Evolutionary conservation across 2,888 invertebrate genomes (phyloP).

Genomic region (Aporophyla lueneburgensis): DNA sequence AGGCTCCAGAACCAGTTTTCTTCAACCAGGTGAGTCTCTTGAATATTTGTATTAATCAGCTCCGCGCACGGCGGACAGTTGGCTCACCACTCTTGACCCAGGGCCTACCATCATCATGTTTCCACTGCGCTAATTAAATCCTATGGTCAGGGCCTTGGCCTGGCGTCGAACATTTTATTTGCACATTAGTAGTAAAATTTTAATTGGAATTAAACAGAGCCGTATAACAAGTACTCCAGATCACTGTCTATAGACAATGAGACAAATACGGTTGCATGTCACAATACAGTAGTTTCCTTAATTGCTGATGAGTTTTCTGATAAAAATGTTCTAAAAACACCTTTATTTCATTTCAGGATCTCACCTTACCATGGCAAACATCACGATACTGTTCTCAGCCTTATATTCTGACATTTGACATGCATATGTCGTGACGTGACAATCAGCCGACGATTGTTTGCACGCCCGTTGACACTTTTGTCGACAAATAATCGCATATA

Average conservation of each 20-base stretch:
- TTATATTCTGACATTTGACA: conserved; percentile 5
- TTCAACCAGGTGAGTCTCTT: too few relatives aligned
- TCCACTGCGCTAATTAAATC: too few relatives aligned
- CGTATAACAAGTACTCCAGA: background rate
- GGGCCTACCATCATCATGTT: too few relatives aligned
- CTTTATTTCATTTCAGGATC: background rate
- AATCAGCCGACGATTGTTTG: background rate
- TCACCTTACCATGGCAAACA: background rate
- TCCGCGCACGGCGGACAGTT: too few relatives aligned
- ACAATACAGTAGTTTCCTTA: background rate
- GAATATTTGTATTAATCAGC: too few relatives aligned
- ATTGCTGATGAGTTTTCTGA: background rate
- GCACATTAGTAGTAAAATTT: background rate
- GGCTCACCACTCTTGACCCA: too few relatives aligned
- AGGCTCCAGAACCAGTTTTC: too few relatives aligned
- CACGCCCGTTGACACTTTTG: background rate
- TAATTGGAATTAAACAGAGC: background rate
- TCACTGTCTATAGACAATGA: background rate
- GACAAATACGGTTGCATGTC: conserved; percentile 2
- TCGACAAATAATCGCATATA: conserved; percentile 1
- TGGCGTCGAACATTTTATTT: background rate
- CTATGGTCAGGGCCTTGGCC: too few relatives aligned
- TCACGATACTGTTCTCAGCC: background rate
- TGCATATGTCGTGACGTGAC: background rate
- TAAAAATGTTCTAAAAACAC: background rate